Base-by-base conservation (phyloP, 2,888 invertebrate species). In the Argyresthia albistria region DNA sequence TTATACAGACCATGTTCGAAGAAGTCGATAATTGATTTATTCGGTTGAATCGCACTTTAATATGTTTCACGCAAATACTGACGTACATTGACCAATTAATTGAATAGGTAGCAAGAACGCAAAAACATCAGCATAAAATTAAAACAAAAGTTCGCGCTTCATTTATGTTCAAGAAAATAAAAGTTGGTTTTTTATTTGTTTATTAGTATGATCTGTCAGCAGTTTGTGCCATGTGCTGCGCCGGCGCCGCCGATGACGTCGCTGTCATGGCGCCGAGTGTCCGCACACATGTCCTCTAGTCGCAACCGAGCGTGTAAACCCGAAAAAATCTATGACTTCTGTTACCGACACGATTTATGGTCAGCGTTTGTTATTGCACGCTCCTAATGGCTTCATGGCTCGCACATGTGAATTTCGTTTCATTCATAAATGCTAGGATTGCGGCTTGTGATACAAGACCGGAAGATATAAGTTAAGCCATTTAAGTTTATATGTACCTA, bases 201-300 rank as follows among this genome's bases (percentile, higher is more conserved):
- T 68, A 69, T 67, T 66, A 68, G 66, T 67, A 61, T 61, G 62
- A 61, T 69, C 67, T 69, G 69, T 72, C 70, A 68, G 68, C 56
- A 61, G 69, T 80, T 81, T 78, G 73, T 81, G 80, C 65, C 64
- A 59, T 61, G 67, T 60, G 67, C 69, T 65, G 63, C 65, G 63
- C 55, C 63, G 66, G 57, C 66, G 73, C 67, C 73, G 73, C 66
- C 63, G 62, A 55, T 60, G 58, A 60, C 59, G 56, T 25, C 59
- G 60, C 51, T 60, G 60, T 25, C 25, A 25, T 54, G 57, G 59
- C 50, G 55, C 58, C 57, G 58, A 56, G 57, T 11, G 59, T 47
- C 64, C 69, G 62, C 68, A 71, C 42, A 42, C 45, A 39, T 47
- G 51, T 46, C 14, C 35, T 16, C 35, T 43, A 53, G 39, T 25